A percentile compares a stretch with the other conserved stretches of the same genome.
phyloP scores from a whole-genome alignment of 2,888 invertebrate genomes.

The Fragum sueziense region DNA sequence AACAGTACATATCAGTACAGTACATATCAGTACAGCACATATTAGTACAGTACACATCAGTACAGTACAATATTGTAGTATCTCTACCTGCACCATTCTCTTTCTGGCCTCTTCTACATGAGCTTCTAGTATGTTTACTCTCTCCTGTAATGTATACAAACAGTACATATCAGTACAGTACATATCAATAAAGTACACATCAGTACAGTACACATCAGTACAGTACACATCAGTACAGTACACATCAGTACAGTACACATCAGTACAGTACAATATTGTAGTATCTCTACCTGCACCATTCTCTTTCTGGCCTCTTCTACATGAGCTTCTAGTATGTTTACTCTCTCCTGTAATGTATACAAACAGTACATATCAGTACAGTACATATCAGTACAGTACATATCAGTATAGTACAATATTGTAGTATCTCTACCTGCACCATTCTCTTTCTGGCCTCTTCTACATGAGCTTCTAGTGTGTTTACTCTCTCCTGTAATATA shows the following conservation, averaged over 20 bases:
- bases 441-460: conserved; percentile 78
- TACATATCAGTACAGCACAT: too few relatives aligned
- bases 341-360: conserved; percentile 74
- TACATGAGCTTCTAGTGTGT: conserved; percentile 76
- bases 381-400: too few relatives aligned
- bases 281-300: conserved; percentile 78
- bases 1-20: too few relatives aligned
- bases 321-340: conserved; percentile 75
- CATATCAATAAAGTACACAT: too few relatives aligned
- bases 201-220: too few relatives aligned
- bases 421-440: conserved; percentile 77
- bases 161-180: too few relatives aligned
- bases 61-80: conserved; percentile 79
- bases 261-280: too few relatives aligned
- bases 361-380: too few relatives aligned
- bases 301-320: conserved; percentile 78
- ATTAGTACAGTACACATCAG: too few relatives aligned
- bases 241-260: too few relatives aligned
- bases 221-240: too few relatives aligned
- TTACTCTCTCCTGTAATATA: conserved; percentile 73
- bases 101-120: conserved; percentile 78
- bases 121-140: conserved; percentile 75
- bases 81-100: conserved; percentile 78
- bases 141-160: conserved; percentile 74
- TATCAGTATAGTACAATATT: too few relatives aligned